A percentile compares a stretch with the other conserved stretches of the same genome.
phyloP scores from a whole-genome alignment of 1,140 invertebrate genomes.

The Listronotus bonariensis region DNA sequence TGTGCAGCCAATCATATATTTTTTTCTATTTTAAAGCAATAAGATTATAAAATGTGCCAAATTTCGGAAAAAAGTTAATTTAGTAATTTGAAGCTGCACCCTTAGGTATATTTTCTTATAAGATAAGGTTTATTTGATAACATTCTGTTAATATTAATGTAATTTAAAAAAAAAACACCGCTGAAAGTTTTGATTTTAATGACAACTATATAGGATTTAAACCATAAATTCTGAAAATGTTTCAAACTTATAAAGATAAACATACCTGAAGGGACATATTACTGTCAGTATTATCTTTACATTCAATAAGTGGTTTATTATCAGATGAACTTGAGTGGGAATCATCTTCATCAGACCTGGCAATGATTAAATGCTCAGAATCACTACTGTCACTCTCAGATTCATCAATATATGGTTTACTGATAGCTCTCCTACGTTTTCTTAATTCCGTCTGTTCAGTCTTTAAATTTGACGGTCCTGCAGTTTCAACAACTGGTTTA shows the following conservation, averaged over 20 bases:
- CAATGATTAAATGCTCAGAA: constrained; percentile 69
- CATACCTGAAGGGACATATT: constrained; percentile 39
- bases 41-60: neutral
- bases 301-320: constrained; percentile 40
- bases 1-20: too few species aligned
- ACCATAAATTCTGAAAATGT: too few species aligned
- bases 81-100: neutral
- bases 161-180: too few species aligned
- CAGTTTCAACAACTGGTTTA: neutral
- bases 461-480: neutral
- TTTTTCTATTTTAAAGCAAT: too few species aligned
- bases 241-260: neutral
- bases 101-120: neutral
- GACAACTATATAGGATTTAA: too few species aligned
- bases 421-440: constrained; percentile 54
- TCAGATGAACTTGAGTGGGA: constrained; percentile 50
- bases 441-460: constrained; percentile 31
- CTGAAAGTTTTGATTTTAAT: too few species aligned
- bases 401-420: constrained; percentile 56
- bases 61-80: neutral
- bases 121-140: neutral
- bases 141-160: too few species aligned
- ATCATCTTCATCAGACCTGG: constrained; percentile 52
- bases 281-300: constrained; percentile 46
- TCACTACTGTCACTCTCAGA: constrained; percentile 69